phyloP scores from a whole-genome alignment of 2,113 vertebrate genomes.

The Alligator sinensis region DNA sequence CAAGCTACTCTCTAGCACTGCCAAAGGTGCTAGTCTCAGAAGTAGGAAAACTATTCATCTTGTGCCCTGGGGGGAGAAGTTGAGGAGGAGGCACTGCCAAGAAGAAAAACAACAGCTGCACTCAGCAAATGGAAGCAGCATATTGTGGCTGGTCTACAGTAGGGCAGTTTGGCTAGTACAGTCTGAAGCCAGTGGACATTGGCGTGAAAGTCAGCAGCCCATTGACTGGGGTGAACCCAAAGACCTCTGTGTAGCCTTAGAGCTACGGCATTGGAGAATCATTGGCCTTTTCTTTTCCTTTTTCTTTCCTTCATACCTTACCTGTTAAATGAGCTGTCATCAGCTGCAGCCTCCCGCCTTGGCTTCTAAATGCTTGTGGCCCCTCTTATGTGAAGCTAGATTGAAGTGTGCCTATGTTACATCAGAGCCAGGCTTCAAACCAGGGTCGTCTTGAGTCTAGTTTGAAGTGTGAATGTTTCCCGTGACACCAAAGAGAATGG shows the following conservation, averaged over 20 bases:
- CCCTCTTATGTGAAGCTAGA: background rate
- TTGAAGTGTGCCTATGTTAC: fast-evolving
- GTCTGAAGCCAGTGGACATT: too few relatives aligned
- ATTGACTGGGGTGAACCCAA: background rate
- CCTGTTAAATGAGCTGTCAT: background rate
- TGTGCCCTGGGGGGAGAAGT: too few relatives aligned
- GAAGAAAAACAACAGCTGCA: too few relatives aligned
- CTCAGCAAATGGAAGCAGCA: too few relatives aligned
- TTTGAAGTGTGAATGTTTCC: background rate
- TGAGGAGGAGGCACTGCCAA: too few relatives aligned
- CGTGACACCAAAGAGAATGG: background rate
- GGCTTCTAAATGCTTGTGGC: fast-evolving
- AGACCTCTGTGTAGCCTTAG: background rate
- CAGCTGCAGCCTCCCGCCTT: background rate
- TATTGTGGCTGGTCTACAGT: background rate
- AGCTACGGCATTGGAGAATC: background rate
- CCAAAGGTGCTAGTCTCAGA: background rate
- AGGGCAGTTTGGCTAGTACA: background rate
- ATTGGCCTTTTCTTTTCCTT: background rate
- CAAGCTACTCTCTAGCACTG: background rate
- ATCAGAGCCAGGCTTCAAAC: background rate
- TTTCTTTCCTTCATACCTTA: background rate
- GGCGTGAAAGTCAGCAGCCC: background rate
- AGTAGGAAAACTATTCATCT: background rate
- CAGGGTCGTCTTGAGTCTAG: fast-evolving